phyloP scores from a whole-genome alignment of 2,797 vertebrate species.

The Brotogeris chrysoptera region DNA sequence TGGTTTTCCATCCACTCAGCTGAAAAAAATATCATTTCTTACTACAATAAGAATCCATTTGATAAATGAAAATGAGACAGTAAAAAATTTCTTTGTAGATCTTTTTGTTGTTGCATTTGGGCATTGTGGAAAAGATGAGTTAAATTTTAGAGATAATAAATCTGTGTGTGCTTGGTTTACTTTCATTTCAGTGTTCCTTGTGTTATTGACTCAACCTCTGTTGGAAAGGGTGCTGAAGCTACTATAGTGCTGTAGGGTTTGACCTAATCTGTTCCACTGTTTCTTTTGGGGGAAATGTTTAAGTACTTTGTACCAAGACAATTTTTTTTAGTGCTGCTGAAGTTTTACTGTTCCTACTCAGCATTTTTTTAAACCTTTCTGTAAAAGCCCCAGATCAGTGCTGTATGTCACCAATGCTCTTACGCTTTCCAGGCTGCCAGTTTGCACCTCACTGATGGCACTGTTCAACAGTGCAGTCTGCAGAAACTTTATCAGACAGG shows the following conservation, averaged over 20 bases:
- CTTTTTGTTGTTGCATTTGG: background rate
- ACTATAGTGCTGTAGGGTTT: background rate
- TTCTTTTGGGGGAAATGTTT: background rate
- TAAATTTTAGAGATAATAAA: background rate
- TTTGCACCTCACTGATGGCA: background rate
- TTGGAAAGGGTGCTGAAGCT: background rate
- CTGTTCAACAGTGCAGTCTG: background rate
- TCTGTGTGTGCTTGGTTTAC: background rate
- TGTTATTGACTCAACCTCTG: background rate
- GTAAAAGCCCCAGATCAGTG: background rate
- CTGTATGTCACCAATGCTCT: background rate
- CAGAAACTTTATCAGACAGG: background rate
- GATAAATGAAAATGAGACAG: background rate
- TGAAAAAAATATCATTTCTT: background rate
- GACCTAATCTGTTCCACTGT: background rate
- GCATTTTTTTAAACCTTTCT: background rate
- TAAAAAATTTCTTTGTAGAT: background rate
- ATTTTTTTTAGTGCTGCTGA: accelerated
- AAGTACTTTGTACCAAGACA: background rate
- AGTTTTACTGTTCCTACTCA: background rate
- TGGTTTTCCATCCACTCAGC: background rate
- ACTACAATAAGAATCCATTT: background rate
- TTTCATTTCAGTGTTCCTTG: background rate
- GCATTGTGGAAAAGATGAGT: background rate
- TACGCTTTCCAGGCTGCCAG: background rate